Evolutionary conservation across 1,140 invertebrate species (phyloP), one percentile per base, ranked within the genome.

Genomic region (Atta cephalotes): DNA sequence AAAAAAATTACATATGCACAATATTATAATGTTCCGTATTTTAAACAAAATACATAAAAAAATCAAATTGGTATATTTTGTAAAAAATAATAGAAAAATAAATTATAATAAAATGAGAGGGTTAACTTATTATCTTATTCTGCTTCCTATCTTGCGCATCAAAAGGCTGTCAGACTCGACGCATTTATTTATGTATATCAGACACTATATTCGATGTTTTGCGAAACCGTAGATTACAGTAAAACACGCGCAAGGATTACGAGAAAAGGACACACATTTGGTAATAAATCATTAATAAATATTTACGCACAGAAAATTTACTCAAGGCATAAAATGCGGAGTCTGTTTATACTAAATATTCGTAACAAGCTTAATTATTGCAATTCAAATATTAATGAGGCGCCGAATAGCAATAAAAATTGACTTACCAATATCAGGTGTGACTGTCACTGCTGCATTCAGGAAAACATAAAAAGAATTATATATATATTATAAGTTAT

Each of bases 341-440:
- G 90, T 91, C 91, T 91, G 90, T 91, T 91, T 91, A 91, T 91
- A 91, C 89, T 84, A 76, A 76, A 74, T 84, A 51, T 63, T 62
- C 21, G 9, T 60, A 74, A 82, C 16, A 58, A 84, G n/a, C 14
- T 35, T 74, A 45, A 84, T 49, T 28, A 81, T 84, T 84, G 25
- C 21, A 28, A 51, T 63, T 0, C 4, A 84, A 49, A 62, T 51
- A 21, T 74, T 14, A 62, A 14, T 18, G 14, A 49, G 25, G 70
- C 56, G 56, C 53, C 80, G 56, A 81, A 10, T 39, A 74, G 56
- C n/a, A 28, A 4, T 58, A 49, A 72, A 74, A 74, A 25, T 25
- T 76, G 16, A 71, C 4, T 56, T 25, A 25, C 25, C 25, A 65
- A 71, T 81, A 81, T 14, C 45, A 39, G 78, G 56, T 84, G 56